These are phyloP conservation scores for Leucania comma DNA, from an alignment of 2,888 invertebrate species.

Conservation along the genomic window DNA sequence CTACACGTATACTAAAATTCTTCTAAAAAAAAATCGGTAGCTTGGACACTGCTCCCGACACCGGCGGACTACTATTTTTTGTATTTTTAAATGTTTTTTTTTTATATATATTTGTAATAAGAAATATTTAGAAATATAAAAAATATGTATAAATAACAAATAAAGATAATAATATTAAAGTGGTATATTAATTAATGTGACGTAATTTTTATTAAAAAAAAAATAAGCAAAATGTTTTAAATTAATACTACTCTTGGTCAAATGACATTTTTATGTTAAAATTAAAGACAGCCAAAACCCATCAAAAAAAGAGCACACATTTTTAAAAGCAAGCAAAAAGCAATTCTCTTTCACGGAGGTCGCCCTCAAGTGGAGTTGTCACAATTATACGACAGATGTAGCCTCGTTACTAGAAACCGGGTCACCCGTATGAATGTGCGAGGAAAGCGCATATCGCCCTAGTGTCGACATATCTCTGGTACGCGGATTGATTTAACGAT, in stretches of 20 bases:
- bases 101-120: too few species aligned
- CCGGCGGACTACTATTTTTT: too few species aligned
- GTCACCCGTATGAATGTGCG: constrained; percentile 51
- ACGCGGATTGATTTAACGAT: constrained; percentile 46
- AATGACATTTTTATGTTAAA: constrained; percentile 4
- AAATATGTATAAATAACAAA: too few species aligned
- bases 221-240: background rate
- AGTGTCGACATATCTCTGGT: constrained; percentile 40
- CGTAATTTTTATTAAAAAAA: background rate
- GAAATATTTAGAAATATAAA: too few species aligned
- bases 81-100: too few species aligned
- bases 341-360: constrained; percentile 42
- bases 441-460: constrained; percentile 38
- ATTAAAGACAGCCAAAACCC: constrained; percentile 11
- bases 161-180: too few species aligned
- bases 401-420: constrained; percentile 59
- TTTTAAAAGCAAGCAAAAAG: constrained; percentile 41
- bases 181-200: too few species aligned
- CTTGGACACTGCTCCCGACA: too few species aligned
- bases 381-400: constrained; percentile 64
- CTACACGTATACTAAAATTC: too few species aligned
- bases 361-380: constrained; percentile 54
- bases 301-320: constrained; percentile 39
- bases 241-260: background rate
- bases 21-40: too few species aligned